These are phyloP conservation scores for Tetropium fuscum DNA, from an alignment of 2,888 invertebrate genomes.

Conservation along the genomic window DNA sequence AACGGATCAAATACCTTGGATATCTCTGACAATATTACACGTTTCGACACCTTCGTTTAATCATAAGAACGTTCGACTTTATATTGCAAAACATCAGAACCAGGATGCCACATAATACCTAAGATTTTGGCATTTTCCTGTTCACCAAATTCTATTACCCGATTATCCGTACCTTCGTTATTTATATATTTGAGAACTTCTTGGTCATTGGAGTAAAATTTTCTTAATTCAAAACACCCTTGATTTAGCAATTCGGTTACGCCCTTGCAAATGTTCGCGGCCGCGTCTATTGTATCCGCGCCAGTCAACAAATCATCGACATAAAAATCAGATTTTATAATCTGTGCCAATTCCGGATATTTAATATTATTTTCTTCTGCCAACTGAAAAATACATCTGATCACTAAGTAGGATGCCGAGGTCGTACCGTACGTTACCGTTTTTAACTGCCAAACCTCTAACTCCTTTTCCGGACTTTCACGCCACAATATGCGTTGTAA, in stretches of 20 bases:
- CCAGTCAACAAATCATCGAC: slow-evolving; percentile 19
- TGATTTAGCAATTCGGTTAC: slow-evolving; percentile 12
- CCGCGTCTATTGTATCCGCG: neutral
- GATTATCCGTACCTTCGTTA: slow-evolving; percentile 6
- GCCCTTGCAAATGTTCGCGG: neutral
- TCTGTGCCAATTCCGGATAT: neutral
- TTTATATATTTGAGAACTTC: slow-evolving; percentile 22
- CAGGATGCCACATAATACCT: slow-evolving; percentile 31
- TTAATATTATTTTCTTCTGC: neutral
- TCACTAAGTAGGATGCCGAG: slow-evolving; percentile 2
- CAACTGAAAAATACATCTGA: slow-evolving; percentile 19
- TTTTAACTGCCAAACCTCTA: neutral
- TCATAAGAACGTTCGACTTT: neutral
- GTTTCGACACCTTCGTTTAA: slow-evolving; percentile 29
- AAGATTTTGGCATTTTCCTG: slow-evolving; percentile 35
- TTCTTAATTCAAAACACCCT: slow-evolving; percentile 34
- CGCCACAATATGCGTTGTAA: neutral
- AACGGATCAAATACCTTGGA: slow-evolving; percentile 41
- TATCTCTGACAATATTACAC: slow-evolving; percentile 29
- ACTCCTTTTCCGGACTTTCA: neutral
- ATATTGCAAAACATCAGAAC: slow-evolving; percentile 22
- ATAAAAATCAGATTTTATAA: slow-evolving; percentile 10
- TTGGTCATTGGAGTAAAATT: slow-evolving; percentile 30
- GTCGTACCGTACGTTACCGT: slow-evolving; percentile 6
- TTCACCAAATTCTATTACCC: slow-evolving; percentile 27